Evolutionary conservation across 2,113 vertebrate genomes (phyloP).

Genomic region (Pachycephala philippinensis): DNA sequence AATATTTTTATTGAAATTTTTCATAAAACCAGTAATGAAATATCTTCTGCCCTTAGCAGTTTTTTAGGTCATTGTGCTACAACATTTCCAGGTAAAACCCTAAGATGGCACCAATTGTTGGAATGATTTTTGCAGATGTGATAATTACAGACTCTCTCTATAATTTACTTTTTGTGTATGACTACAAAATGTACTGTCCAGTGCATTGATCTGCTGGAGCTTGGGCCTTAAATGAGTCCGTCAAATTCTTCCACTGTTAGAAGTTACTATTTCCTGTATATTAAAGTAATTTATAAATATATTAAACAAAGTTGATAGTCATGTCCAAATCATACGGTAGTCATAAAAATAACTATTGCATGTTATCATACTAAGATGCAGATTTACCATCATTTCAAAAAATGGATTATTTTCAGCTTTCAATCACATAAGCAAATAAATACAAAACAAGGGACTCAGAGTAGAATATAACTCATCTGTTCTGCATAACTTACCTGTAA

Average conservation of each 20-base stretch:
- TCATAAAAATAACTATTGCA: neutral
- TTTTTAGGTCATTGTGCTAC: neutral
- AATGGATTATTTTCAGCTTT: neutral
- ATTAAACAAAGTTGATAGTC: neutral
- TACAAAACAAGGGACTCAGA: neutral
- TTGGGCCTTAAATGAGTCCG: neutral
- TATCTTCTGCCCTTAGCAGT: neutral
- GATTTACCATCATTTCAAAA: neutral
- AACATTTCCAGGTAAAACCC: constrained; percentile 6
- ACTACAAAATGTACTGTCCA: neutral
- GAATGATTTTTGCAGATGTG: neutral
- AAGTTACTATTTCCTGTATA: neutral
- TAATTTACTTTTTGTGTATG: neutral
- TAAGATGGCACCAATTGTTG: neutral
- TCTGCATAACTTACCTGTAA: neutral
- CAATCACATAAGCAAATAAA: neutral
- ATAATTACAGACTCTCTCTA: neutral
- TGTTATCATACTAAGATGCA: neutral
- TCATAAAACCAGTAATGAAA: constrained; percentile 15
- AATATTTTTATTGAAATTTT: constrained; percentile 38
- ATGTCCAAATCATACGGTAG: neutral
- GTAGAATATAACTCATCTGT: neutral
- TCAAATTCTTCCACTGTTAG: neutral
- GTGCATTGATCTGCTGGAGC: neutral
- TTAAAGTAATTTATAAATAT: neutral